Percentiles rank a stretch among this genome's conserved stretches.
phyloP scores from a whole-genome alignment of 2,113 vertebrate genomes.

The Meriones unguiculatus region DNA sequence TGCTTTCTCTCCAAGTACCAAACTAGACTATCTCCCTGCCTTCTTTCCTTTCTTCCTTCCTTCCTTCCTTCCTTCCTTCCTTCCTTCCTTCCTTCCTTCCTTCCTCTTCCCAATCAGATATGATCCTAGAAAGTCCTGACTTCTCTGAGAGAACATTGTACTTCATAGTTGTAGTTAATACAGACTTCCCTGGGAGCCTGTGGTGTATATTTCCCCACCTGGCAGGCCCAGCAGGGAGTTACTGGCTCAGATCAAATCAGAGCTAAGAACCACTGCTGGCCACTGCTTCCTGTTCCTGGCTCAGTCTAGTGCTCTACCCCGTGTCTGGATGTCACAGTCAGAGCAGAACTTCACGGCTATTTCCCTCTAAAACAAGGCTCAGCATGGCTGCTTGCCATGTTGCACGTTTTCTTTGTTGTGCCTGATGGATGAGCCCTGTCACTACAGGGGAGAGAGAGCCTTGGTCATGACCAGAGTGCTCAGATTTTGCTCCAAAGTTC shows the following conservation, averaged over 20 bases:
- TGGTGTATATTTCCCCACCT: neutral
- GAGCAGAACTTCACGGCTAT: rapidly evolving
- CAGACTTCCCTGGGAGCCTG: neutral
- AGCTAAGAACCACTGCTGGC: neutral
- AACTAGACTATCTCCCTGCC: neutral
- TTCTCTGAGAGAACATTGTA: neutral
- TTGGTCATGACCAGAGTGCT: neutral
- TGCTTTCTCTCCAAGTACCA: neutral
- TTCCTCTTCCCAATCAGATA: neutral
- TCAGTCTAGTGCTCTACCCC: neutral
- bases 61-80: neutral
- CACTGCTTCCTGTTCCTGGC: neutral
- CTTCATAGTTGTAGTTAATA: neutral
- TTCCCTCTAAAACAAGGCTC: neutral
- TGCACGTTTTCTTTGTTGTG: neutral
- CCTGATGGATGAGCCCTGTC: neutral
- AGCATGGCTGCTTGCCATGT: neutral
- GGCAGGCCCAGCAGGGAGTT: neutral
- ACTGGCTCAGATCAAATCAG: neutral
- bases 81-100: neutral
- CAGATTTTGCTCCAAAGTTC: neutral
- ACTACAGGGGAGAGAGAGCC: neutral
- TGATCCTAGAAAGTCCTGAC: neutral
- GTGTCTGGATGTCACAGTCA: rapidly evolving
- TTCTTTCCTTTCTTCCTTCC: no score